Percentiles rank a stretch among this genome's conserved stretches.
Evolutionary conservation across 2,888 invertebrate genomes (phyloP).

Genomic region (Polyommatus icarus): DNA sequence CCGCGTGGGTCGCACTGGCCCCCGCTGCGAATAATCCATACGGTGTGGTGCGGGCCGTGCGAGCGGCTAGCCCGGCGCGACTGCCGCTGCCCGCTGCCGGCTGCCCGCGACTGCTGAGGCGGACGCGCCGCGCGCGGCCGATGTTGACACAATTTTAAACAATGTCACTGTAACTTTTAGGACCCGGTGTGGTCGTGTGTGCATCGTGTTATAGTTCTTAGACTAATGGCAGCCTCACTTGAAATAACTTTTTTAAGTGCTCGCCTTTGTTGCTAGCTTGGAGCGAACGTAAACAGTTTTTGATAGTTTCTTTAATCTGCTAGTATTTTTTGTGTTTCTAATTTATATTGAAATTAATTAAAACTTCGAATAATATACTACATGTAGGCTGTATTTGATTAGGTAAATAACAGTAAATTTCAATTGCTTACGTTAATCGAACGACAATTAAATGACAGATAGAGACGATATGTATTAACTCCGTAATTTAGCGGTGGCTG

Average conservation of each 20-base stretch:
- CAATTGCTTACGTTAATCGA: background rate
- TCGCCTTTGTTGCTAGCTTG: background rate
- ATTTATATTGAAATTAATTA: conserved; percentile 7
- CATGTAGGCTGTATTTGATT: background rate
- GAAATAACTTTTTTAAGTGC: conserved; percentile 28
- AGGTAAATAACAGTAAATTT: conserved; percentile 2
- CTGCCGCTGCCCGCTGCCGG: conserved; percentile 50
- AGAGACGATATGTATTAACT: conserved; percentile 5
- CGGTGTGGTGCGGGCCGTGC: conserved; percentile 73
- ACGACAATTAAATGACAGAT: conserved; percentile 14
- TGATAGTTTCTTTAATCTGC: conserved; percentile 5
- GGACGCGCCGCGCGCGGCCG: conserved; percentile 52
- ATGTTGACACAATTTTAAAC: conserved; percentile 76
- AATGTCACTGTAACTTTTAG: conserved; percentile 60
- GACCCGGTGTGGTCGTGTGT: conserved; percentile 54
- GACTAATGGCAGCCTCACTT: conserved; percentile 31
- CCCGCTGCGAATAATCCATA: conserved; percentile 76
- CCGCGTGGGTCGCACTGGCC: conserved; percentile 71
- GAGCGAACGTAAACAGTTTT: background rate
- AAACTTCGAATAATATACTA: background rate
- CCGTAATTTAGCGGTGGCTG: conserved; percentile 23
- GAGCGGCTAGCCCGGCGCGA: conserved; percentile 65
- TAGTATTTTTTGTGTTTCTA: background rate
- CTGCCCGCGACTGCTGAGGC: conserved; percentile 57
- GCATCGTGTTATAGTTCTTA: conserved; percentile 33